Conservation (phyloP, 2,888 invertebrate genomes). For the Mechanitis mazaeus region DNA sequence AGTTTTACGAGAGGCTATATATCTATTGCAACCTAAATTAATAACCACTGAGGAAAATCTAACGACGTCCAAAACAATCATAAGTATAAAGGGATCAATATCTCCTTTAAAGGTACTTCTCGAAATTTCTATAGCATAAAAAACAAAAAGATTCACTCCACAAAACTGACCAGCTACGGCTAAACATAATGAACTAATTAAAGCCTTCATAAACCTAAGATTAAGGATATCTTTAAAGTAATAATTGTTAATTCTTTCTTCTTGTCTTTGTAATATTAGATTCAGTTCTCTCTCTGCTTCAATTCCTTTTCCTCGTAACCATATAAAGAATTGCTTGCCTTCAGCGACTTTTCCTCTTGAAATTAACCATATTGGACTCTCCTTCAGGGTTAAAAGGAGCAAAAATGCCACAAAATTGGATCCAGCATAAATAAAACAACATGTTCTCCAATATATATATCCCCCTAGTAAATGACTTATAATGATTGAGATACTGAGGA, state of each 20-base stretch:
- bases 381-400: slow-evolving; percentile 40
- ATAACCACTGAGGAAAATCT: slow-evolving; percentile 32
- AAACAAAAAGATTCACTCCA: slow-evolving; percentile 45
- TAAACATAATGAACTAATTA: slow-evolving; percentile 40
- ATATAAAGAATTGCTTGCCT: slow-evolving; percentile 40
- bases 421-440: slow-evolving; percentile 37
- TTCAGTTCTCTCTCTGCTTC: slow-evolving; percentile 41
- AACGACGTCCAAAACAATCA: slow-evolving; percentile 44
- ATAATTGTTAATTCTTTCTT: slow-evolving; percentile 29
- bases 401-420: slow-evolving; percentile 38
- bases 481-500: too few relatives aligned
- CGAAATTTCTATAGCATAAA: slow-evolving; percentile 46
- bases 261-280: slow-evolving; percentile 36
- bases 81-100: slow-evolving; percentile 41
- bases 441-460: slow-evolving; percentile 40
- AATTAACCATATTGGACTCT: slow-evolving; percentile 53
- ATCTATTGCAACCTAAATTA: slow-evolving; percentile 39
- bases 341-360: slow-evolving; percentile 41
- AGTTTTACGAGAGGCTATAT: slow-evolving; percentile 36
- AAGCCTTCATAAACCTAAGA: slow-evolving; percentile 38
- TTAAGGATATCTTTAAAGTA: slow-evolving; percentile 33
- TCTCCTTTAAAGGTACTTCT: slow-evolving; percentile 41
- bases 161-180: slow-evolving; percentile 41
- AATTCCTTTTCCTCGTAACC: slow-evolving; percentile 43
- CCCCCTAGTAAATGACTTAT: slow-evolving; percentile 34